Evolutionary conservation across 2,797 vertebrate genomes (phyloP).

Genomic region (Sebastes melanostomus): DNA sequence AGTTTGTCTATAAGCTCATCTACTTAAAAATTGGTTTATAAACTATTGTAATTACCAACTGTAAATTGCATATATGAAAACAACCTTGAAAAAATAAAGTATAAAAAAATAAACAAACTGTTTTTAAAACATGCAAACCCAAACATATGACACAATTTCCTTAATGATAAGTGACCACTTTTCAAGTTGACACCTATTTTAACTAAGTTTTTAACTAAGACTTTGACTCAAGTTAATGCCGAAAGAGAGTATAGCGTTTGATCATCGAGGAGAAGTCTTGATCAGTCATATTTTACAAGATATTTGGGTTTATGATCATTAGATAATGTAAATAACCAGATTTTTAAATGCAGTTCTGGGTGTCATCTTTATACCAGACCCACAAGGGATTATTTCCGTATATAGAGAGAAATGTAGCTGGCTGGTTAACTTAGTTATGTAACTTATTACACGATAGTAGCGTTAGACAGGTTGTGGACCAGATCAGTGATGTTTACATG

Average conservation of each 20-base stretch:
- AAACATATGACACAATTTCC: background rate
- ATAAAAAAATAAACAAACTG: rapidly evolving
- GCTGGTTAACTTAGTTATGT: background rate
- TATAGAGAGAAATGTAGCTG: background rate
- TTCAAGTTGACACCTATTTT: background rate
- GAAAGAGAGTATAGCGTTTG: background rate
- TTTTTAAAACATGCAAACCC: background rate
- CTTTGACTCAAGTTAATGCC: background rate
- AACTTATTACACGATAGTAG: rapidly evolving
- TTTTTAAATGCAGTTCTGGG: background rate
- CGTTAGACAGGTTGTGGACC: background rate
- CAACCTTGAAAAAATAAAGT: too few species aligned
- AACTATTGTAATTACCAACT: too few species aligned
- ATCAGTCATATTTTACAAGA: rapidly evolving
- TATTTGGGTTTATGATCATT: rapidly evolving
- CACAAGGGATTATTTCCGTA: background rate
- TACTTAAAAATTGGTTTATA: too few species aligned
- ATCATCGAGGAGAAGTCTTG: background rate
- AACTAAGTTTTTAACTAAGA: background rate
- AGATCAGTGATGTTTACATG: background rate
- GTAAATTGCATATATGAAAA: too few species aligned
- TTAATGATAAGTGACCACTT: background rate
- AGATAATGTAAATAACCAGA: background rate
- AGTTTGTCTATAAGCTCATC: too few species aligned
- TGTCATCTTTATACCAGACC: background rate